phyloP scores from a whole-genome alignment of 2,888 invertebrate genomes.

The Agrotis puta region DNA sequence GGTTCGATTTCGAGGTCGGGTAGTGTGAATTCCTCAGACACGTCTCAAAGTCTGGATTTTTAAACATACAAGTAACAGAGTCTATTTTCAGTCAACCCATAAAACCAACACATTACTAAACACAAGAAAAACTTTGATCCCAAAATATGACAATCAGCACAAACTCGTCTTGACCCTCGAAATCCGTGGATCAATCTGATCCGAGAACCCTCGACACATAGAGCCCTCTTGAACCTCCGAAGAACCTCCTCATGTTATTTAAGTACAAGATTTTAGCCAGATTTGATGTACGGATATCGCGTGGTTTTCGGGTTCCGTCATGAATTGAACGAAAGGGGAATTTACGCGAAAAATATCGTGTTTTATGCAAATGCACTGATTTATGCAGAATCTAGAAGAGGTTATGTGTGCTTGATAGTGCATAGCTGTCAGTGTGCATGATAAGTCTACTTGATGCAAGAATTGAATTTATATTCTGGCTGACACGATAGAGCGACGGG shows the following conservation, averaged over 20 bases:
- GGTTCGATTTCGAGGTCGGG: too few relatives aligned
- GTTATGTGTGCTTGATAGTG: too few relatives aligned
- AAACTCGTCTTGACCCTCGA: constrained; percentile 56
- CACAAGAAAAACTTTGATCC: constrained; percentile 51
- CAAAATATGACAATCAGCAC: constrained; percentile 61
- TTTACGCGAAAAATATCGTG: too few relatives aligned
- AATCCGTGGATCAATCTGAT: constrained; percentile 71
- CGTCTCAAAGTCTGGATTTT: too few relatives aligned
- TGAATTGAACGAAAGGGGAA: not conserved
- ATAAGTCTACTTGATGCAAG: too few relatives aligned
- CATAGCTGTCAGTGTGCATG: too few relatives aligned
- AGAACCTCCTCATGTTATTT: constrained; percentile 55
- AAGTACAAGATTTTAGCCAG: constrained; percentile 66
- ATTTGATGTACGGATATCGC: constrained; percentile 51
- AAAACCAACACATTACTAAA: constrained; percentile 30
- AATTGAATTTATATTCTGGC: too few relatives aligned
- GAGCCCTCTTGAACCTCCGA: constrained; percentile 63
- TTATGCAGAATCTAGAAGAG: too few relatives aligned
- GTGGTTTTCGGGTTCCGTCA: constrained; percentile 15
- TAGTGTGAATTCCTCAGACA: too few relatives aligned
- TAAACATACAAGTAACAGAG: too few relatives aligned
- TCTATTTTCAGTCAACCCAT: not conserved
- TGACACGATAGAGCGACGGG: too few relatives aligned
- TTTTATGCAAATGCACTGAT: too few relatives aligned
- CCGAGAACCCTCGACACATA: constrained; percentile 60